Base-by-base conservation (phyloP, 2,113 vertebrate genomes). In the Tachycineta bicolor region DNA sequence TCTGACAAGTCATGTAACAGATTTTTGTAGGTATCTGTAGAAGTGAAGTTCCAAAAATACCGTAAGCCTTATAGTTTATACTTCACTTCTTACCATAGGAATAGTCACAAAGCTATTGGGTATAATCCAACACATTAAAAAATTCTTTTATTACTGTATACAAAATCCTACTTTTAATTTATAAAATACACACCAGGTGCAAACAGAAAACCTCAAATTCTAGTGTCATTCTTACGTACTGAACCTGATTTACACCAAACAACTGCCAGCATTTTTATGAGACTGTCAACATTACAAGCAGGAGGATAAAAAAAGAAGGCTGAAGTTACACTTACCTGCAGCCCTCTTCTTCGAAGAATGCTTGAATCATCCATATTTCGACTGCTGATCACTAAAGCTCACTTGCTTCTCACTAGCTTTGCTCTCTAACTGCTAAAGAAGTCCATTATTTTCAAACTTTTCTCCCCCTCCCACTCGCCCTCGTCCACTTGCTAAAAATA, bases 361-460 rank as follows among this genome's bases (percentile, higher is more conserved):
- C 98, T 98, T 53, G 98, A 98, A 96, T 98, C 98, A 96, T 98
- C 98, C 98, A 98, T 98, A 91, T 89, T 91, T 97, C 6, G 18
- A 41, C 89, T 89, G 90, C 83, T 95, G 96, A 87, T 96, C 84
- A 88, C 59, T 84, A 87, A 71, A 73, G 52, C 74, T 95, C 47
- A 6, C 91, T 94, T 83, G 93, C 88, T 92, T 67, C 73, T 96
- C 91, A 65, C 89, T 84, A 88, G 85, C 78, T 93, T 93, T 88
- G 41, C 88, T 94, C 87, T 64, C 94, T 75, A 87, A 89, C 90
- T 95, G 69, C 37, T 94, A 87, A 76, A 97, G 80, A 84, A 95
- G 94, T 89, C 89, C 89, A 92, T 96, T 96, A 90, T 97, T 97
- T 89, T 81, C 94, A 55, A 93, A 94, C 81, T 97, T 97, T 94